Conservation (phyloP, 1,140 invertebrate species). For the Pogonomyrmex californicus region DNA sequence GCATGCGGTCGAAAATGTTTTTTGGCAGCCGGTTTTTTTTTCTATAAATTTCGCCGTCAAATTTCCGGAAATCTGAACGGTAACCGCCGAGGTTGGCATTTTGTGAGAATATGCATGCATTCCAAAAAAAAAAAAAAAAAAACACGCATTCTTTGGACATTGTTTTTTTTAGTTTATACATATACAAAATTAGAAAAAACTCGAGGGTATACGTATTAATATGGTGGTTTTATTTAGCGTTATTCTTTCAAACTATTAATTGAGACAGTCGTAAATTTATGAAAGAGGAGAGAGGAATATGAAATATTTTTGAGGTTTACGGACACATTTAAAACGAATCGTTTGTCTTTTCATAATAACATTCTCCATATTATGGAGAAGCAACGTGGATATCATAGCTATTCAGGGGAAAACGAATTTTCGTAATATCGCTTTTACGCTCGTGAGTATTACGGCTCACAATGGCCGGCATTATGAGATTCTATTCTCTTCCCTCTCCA, state of each 20-base stretch:
- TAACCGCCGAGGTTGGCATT: conserved; percentile 2
- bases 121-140: neutral
- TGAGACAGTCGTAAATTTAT: neutral
- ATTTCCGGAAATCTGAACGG: conserved; percentile 48
- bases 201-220: neutral
- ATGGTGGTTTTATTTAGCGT: neutral
- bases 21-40: neutral
- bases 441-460: conserved; percentile 67
- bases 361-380: conserved; percentile 37
- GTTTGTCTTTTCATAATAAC: conserved; percentile 45
- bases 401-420: conserved; percentile 74
- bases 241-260: neutral
- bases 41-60: conserved; percentile 26
- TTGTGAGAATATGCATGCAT: conserved; percentile 13
- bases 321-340: conserved; percentile 17
- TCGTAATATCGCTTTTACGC: conserved; percentile 72
- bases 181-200: neutral
- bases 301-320: conserved; percentile 10
- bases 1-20: conserved; percentile 16
- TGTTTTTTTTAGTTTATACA: conserved; percentile 9
- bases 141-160: conserved; percentile 2
- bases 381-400: conserved; percentile 57
- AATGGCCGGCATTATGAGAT: conserved; percentile 69
- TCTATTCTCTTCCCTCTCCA: conserved; percentile 62
- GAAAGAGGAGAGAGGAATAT: neutral